Percentiles rank a stretch among this genome's conserved stretches.
Conservation (phyloP, 1,140 invertebrate species). For the Cepaea nemoralis region DNA sequence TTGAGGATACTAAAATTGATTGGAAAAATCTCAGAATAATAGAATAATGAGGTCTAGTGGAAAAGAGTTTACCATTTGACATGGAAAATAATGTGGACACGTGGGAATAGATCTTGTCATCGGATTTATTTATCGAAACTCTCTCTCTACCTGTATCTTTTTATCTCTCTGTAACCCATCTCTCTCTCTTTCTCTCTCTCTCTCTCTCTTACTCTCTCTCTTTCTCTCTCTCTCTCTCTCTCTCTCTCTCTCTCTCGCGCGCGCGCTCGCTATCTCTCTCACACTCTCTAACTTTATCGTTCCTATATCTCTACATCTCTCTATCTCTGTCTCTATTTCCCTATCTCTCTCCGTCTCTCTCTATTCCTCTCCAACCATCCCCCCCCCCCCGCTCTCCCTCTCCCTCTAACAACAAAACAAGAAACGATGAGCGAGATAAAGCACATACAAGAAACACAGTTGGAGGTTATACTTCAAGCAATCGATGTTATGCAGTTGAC, state of each 20-base stretch:
- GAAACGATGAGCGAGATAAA: no score
- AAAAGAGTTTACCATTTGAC: no score
- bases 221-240: neutral
- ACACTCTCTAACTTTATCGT: neutral
- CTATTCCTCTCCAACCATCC: neutral
- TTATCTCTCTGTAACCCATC: neutral
- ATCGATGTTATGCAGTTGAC: no score
- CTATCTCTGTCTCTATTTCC: slow-evolving; percentile 4
- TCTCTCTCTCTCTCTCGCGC: neutral
- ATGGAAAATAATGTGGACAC: no score
- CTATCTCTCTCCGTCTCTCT: slow-evolving; percentile 17
- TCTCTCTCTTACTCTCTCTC: slow-evolving; percentile 20
- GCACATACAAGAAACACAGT: no score
- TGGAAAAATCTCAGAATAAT: no score
- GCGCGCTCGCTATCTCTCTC: slow-evolving; percentile 10
- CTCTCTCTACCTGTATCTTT: neutral
- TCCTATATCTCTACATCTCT: slow-evolving; percentile 30
- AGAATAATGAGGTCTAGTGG: no score
- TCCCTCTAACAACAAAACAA: neutral
- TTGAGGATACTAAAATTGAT: no score
- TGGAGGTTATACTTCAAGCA: no score
- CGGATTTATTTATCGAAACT: no score
- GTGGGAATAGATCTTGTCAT: no score
- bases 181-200: slow-evolving; percentile 20
- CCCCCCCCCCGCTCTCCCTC: no score